Evolutionary conservation across 2,888 invertebrate genomes (phyloP).

Genomic region (Drosophila niveifrons): DNA sequence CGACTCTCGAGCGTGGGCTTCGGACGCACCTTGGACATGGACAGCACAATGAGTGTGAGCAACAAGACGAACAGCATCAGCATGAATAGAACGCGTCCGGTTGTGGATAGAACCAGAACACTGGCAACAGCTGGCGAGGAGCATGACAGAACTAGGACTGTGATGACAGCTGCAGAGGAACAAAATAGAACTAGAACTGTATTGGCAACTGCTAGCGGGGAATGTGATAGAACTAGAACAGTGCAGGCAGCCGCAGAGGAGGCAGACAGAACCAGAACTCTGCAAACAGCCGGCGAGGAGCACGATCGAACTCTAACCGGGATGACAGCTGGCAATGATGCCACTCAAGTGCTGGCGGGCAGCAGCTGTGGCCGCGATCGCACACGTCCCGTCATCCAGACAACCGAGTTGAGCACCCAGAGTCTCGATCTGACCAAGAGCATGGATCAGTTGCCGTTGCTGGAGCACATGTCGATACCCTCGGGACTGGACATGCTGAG

Average conservation of each 20-base stretch:
- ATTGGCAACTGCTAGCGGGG: background rate
- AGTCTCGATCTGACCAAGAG: constrained; percentile 56
- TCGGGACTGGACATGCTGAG: constrained; percentile 66
- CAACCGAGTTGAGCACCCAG: constrained; percentile 4
- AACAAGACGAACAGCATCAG: background rate
- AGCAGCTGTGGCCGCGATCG: constrained; percentile 8
- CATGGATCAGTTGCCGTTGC: constrained; percentile 73
- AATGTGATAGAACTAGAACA: background rate
- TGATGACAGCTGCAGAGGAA: no score
- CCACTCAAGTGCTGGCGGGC: constrained; percentile 26
- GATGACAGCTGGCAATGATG: constrained; percentile 14
- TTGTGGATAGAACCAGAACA: background rate
- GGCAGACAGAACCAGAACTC: background rate
- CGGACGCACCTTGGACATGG: constrained; percentile 53
- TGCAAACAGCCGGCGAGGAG: background rate
- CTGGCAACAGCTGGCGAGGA: background rate
- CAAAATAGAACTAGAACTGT: background rate
- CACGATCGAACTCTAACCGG: constrained; percentile 11
- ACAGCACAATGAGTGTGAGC: constrained; percentile 18
- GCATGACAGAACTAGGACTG: background rate
- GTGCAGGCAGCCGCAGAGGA: background rate
- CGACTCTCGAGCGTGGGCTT: constrained; percentile 53
- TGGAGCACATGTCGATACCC: constrained; percentile 81
- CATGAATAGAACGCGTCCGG: constrained; percentile 8
- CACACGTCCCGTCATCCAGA: constrained; percentile 20